Base-by-base conservation (phyloP, 2,888 invertebrate genomes). In the Yponomeuta plumbellus region DNA sequence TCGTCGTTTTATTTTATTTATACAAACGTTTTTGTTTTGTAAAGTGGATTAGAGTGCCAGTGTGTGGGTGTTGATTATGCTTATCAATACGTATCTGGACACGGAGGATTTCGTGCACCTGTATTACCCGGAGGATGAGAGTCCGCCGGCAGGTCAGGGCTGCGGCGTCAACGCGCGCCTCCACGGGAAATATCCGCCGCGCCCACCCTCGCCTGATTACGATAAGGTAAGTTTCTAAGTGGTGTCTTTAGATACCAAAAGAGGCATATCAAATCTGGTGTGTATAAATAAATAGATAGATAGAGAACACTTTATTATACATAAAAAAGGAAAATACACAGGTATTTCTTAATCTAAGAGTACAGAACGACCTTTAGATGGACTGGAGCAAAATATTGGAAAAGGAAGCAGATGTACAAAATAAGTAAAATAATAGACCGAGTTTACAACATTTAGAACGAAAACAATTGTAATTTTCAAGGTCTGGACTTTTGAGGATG, bases 81-180 rank as follows among this genome's bases (percentile, higher is more conserved):
- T 91, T 89, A 91, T 91, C 84, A 91, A 91, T 80, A 91, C 91
- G 67, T 89, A 79, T 76, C 83, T 91, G 84, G 91, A 91, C 87
- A 91, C 91, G 86, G 91, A 91, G 80, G 91, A 91, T 83, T 91
- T 91, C 87, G 91, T 91, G 85, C 91, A 91, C 70, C 79, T 91
- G 66, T 90, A 91, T 78, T 91, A 91, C 70, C 83, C 89, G 67
- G 91, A 91, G 80, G 91, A 91, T 87, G 91, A 91, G 78, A 79
- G 66, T 8, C 68, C 68, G 61, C 58, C 84, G 66, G 78, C 73
- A 17, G 76, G 83, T 67, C 90, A 90, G 74, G 89, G 89, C 64
- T 90, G 90, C 73, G 88, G 88, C 56, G 90, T 87, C 34, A 89
- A 89, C 68, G 91, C 91, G 64, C 84, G 91, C 66, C 83, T 89